Conservation (phyloP, 2,113 vertebrate genomes). For the Rhineura floridana region DNA sequence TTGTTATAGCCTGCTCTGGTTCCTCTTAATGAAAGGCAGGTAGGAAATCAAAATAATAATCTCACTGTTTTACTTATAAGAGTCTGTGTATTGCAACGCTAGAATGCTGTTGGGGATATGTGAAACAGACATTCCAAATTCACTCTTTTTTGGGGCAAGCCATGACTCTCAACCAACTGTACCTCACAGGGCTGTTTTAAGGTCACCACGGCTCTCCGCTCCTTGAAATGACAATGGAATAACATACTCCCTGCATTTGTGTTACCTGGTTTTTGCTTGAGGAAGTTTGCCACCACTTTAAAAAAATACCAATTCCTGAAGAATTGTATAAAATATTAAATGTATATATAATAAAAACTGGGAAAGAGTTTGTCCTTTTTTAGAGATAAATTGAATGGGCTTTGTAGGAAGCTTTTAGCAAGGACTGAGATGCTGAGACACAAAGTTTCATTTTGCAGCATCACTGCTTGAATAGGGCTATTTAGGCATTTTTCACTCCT, state of each 20-base stretch:
- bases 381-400: neutral
- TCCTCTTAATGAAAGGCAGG: too few species aligned
- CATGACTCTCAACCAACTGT: neutral
- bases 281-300: too few species aligned
- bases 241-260: too few species aligned
- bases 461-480: neutral
- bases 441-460: neutral
- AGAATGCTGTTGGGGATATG: too few species aligned
- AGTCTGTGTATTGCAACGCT: neutral
- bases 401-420: neutral
- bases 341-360: too few species aligned
- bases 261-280: too few species aligned
- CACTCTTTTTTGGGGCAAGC: neutral
- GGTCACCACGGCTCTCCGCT: neutral
- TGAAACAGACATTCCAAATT: neutral
- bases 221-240: neutral
- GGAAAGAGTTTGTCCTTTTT: neutral
- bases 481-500: neutral
- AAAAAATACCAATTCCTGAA: too few species aligned
- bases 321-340: too few species aligned
- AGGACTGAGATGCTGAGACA: neutral
- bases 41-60: too few species aligned
- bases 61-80: neutral
- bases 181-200: too few species aligned
- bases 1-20: too few species aligned